Conservation (phyloP, 37 sponge, comb jelly and placozoan species). For the Chondrosia reniformis region DNA sequence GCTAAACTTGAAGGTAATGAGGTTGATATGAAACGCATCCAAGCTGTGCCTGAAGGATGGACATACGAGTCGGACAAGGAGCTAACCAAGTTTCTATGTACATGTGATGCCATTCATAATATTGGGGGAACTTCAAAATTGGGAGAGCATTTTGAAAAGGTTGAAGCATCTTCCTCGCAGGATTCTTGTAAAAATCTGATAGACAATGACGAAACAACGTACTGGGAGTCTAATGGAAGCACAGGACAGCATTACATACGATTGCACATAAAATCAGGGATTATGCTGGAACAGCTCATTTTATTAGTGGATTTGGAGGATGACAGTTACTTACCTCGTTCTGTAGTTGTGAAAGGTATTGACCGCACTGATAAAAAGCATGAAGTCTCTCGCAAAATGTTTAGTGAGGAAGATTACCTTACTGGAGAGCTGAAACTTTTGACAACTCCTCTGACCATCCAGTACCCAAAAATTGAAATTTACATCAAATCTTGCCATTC, state of each 20-base stretch:
- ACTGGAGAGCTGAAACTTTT: constrained; percentile 57
- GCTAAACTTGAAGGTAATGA: neutral
- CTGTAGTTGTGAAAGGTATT: constrained; percentile 55
- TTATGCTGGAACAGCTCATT: constrained; percentile 53
- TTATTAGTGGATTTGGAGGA: constrained; percentile 79
- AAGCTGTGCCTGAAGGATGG: constrained; percentile 70
- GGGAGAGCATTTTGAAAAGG: constrained; percentile 30
- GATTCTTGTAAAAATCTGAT: constrained; percentile 34
- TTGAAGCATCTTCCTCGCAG: constrained; percentile 51
- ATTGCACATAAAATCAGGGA: constrained; percentile 68
- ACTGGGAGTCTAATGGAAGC: constrained; percentile 81
- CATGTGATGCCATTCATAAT: neutral
- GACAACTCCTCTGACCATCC: constrained; percentile 27
- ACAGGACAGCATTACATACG: constrained; percentile 69
- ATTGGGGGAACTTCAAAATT: constrained; percentile 11
- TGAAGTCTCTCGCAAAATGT: constrained; percentile 18
- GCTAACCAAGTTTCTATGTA: constrained; percentile 61
- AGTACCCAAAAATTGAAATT: constrained; percentile 60
- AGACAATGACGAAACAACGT: constrained; percentile 37
- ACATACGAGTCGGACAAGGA: constrained; percentile 75
- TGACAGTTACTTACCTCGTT: constrained; percentile 65
- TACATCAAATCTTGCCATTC: constrained; percentile 73
- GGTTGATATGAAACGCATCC: constrained; percentile 34
- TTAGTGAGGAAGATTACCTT: constrained; percentile 39
- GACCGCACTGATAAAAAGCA: neutral